phyloP scores from a whole-genome alignment of 2,888 invertebrate species.

The Ceriagrion tenellum region DNA sequence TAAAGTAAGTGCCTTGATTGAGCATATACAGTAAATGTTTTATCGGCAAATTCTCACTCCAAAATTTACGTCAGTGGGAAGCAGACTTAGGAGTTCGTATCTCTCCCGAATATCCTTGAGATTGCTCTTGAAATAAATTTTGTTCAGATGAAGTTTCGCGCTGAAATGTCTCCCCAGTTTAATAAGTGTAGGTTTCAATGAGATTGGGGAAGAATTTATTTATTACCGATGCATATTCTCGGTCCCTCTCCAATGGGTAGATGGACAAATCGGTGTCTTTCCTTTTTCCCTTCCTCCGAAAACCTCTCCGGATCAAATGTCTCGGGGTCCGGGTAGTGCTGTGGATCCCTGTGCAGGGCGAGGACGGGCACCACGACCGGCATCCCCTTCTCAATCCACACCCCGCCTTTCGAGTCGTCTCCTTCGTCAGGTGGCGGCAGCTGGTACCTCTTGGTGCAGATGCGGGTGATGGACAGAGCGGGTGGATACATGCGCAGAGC shows the following conservation, averaged over 20 bases:
- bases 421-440: constrained; percentile 78
- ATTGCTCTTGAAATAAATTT: no score
- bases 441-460: constrained; percentile 79
- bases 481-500: constrained; percentile 82
- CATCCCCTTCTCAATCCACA: constrained; percentile 79
- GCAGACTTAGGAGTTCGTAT: no score
- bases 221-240: constrained; percentile 59
- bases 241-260: constrained; percentile 67
- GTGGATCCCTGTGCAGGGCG: constrained; percentile 81
- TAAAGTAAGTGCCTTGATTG: no score
- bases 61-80: no score
- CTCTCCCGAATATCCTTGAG: no score
- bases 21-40: no score
- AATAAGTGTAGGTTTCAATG: background rate
- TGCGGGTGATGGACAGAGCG: constrained; percentile 79
- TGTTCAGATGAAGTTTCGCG: no score
- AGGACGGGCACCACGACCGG: constrained; percentile 81
- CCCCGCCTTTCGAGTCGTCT: constrained; percentile 68
- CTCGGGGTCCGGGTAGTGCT: constrained; percentile 81
- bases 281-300: constrained; percentile 77
- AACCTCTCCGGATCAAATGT: constrained; percentile 82
- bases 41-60: no score
- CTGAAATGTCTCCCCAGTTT: no score
- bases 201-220: background rate
- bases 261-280: constrained; percentile 73